Conservation (phyloP, 1,140 invertebrate genomes). For the Physella acuta region DNA sequence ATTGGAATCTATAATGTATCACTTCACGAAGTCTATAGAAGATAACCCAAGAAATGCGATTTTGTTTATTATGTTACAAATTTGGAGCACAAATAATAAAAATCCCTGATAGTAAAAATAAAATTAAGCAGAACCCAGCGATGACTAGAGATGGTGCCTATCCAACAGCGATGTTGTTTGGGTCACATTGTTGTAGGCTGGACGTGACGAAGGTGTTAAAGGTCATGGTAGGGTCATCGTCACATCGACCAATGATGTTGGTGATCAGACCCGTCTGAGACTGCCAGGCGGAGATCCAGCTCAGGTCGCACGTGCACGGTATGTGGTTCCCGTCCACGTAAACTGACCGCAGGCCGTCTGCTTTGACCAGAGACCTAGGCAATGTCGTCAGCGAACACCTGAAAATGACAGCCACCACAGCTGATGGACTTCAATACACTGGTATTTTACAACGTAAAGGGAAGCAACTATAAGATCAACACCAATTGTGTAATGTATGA, state of each 20-base stretch:
- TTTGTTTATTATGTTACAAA: too few species aligned
- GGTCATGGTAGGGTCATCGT: background rate
- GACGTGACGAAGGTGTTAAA: background rate
- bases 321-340: background rate
- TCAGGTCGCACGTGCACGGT: slow-evolving; percentile 8
- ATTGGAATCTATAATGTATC: too few species aligned
- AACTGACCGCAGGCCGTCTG: slow-evolving; percentile 1
- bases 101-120: too few species aligned
- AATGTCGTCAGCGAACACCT: slow-evolving; percentile 3
- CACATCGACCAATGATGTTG: background rate
- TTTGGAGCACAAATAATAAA: too few species aligned
- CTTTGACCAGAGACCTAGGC: background rate
- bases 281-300: slow-evolving; percentile 1
- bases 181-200: background rate
- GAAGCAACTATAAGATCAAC: too few species aligned
- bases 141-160: background rate
- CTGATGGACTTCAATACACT: too few species aligned
- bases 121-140: too few species aligned
- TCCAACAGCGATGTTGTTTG: background rate
- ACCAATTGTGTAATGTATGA: too few species aligned
- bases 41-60: too few species aligned
- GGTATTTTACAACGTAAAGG: too few species aligned
- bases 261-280: background rate
- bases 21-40: too few species aligned
- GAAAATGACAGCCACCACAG: too few species aligned